phyloP scores from a whole-genome alignment of 2,888 invertebrate genomes.

The Plagiodera versicolora region DNA sequence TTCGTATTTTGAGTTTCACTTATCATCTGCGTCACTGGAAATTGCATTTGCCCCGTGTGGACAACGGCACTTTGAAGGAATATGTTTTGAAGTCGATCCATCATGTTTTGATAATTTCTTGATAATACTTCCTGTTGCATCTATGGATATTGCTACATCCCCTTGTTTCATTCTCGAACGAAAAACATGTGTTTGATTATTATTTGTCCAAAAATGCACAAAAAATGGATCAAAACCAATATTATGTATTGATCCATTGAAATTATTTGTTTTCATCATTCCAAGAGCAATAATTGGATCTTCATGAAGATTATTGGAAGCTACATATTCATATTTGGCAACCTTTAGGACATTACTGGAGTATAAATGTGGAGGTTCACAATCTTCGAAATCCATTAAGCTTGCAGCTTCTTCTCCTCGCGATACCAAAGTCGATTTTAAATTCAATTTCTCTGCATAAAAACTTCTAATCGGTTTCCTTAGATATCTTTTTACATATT shows the following conservation, averaged over 20 bases:
- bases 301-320: neutral
- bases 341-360: slow-evolving; percentile 1
- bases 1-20: slow-evolving; percentile 6
- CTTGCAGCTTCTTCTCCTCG: slow-evolving; percentile 2
- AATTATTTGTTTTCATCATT: neutral
- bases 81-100: neutral
- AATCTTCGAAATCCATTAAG: neutral
- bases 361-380: neutral
- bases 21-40: neutral
- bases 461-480: neutral
- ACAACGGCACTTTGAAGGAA: neutral
- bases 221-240: slow-evolving; percentile 2
- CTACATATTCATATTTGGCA: neutral
- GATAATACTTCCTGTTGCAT: neutral
- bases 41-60: neutral
- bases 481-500: neutral
- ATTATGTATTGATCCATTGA: neutral
- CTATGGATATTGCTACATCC: neutral
- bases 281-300: neutral
- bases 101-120: neutral
- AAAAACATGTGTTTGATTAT: slow-evolving; percentile 4
- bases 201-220: neutral
- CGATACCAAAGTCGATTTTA: neutral
- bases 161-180: neutral
- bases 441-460: neutral